Conservation (phyloP, 2,797 vertebrate genomes). For the Neomorphus geoffroyi region DNA sequence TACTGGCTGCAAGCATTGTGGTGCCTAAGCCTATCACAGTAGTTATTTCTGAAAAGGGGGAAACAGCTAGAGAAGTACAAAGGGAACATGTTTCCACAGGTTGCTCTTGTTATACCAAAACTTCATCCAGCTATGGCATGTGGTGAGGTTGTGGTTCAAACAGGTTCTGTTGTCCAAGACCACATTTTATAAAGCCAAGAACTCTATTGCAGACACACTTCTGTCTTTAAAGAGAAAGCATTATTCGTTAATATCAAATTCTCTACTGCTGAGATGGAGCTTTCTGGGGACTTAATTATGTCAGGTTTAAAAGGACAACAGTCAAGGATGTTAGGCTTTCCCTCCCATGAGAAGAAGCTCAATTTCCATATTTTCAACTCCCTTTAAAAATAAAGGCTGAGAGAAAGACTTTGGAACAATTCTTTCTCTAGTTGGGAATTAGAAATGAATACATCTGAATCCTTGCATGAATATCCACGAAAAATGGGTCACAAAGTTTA, state of each 20-base stretch:
- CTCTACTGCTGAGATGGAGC: not conserved
- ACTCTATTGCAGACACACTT: not conserved
- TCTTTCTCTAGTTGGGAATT: not conserved
- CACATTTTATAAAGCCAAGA: not conserved
- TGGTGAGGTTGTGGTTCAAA: not conserved
- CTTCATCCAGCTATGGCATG: not conserved
- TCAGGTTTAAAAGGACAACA: conserved; percentile 11
- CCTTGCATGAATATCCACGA: not conserved
- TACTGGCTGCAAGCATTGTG: not conserved
- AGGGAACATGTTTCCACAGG: not conserved
- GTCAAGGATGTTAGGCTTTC: not conserved
- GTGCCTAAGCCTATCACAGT: conserved; percentile 6
- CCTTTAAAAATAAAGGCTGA: not conserved
- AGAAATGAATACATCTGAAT: not conserved
- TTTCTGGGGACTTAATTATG: conserved; percentile 28
- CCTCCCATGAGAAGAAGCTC: not conserved
- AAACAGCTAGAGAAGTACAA: not conserved
- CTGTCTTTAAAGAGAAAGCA: conserved; percentile 4
- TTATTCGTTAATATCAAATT: conserved; percentile 1
- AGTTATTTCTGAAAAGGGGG: not conserved
- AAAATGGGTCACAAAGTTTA: not conserved
- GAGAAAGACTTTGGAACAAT: not conserved
- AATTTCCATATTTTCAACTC: not conserved
- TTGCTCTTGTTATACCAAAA: not conserved
- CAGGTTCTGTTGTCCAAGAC: not conserved